Evolutionary conservation across 2,113 vertebrate species (phyloP), one percentile per base, ranked within the genome.

Genomic region (Pollachius pollachius): DNA sequence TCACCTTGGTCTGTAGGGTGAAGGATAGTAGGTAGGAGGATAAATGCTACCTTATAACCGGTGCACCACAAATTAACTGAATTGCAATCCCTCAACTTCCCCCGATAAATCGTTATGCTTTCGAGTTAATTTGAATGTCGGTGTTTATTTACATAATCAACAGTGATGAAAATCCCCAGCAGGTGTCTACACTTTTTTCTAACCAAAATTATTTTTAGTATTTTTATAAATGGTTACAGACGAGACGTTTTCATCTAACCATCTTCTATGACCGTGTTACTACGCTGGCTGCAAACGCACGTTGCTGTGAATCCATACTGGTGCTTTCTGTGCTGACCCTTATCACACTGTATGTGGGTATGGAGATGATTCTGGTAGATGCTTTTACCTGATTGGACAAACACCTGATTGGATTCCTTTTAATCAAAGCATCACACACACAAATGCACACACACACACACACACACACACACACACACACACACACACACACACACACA

Each of bases 101-200:
- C 57, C 15, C 52, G n/a, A 67, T 75, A 69, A 81, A 82, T 79
- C 25, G 71, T 83, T 25, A 64, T 64, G 79, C 27, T 82, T 62
- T 69, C 12, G 59, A 72, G 79, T 79, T 87, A 68, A 82, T 82
- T 72, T 78, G 41, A 76, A 81, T 71, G 67, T 82, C 78, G 81
- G 73, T 65, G 70, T 83, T 85, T 86, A 88, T 90, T 87, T 86
- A 88, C 86, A 90, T 77, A 71, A 81, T 85, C 62, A 69, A 58
- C 5, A 1, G 18, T 18, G 48, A 58, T 56, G 65, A 19, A 34
- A 58, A 64, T 65, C 19, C 30, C 34, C 58, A 67, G 60, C 75
- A 54, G 12, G 76, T 76, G 41, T 48, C 41, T 9, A 48, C 2
- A 12, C 1, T 48, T 48, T 48, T 13, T 13, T 13, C 41, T 2